phyloP scores from a whole-genome alignment of 2,113 vertebrate genomes.

The Alethe diademata region DNA sequence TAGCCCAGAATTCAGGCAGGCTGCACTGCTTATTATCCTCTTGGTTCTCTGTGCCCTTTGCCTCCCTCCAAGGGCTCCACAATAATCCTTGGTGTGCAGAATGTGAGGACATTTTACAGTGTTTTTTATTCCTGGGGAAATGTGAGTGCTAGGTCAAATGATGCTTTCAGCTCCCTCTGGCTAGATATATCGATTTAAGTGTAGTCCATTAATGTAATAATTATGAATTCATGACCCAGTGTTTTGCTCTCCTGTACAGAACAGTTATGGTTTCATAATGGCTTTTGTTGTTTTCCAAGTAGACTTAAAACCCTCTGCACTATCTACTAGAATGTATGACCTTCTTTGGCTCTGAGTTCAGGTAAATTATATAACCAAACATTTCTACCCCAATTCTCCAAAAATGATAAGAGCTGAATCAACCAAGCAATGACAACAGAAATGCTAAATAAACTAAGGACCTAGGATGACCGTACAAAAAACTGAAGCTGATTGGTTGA shows the following conservation, averaged over 20 bases:
- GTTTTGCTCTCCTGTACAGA: background rate
- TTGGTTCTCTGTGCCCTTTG: background rate
- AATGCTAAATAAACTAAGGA: background rate
- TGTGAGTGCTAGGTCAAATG: background rate
- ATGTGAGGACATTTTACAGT: background rate
- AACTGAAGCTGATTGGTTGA: background rate
- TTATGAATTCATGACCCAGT: background rate
- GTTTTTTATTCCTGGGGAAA: background rate
- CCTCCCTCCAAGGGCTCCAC: background rate
- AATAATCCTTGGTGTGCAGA: background rate
- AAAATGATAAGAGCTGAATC: background rate
- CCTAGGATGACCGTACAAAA: background rate
- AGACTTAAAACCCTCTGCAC: background rate
- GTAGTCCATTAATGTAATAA: background rate
- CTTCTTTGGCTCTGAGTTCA: background rate
- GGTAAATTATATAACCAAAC: background rate
- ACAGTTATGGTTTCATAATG: background rate
- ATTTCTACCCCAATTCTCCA: background rate
- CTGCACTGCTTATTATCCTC: background rate
- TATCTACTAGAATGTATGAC: background rate
- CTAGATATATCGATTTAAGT: background rate
- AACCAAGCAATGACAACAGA: background rate
- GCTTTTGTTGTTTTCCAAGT: background rate
- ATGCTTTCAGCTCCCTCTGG: background rate
- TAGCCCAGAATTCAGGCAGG: background rate